phyloP scores from a whole-genome alignment of 2,888 invertebrate species.

The Dendrolimus pini region DNA sequence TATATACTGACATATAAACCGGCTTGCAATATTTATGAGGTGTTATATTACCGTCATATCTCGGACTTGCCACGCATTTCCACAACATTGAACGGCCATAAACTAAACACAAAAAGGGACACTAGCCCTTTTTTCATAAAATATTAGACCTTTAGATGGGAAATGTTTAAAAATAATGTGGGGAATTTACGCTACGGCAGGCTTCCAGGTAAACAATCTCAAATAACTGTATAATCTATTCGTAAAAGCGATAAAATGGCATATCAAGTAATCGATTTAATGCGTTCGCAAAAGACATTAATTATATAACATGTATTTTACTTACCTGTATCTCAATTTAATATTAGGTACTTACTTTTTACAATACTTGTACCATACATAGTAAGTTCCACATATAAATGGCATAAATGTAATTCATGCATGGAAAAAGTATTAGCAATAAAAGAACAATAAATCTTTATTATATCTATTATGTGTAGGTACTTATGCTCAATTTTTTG shows the following conservation, averaged over 20 bases:
- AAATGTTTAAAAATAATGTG: conserved; percentile 20
- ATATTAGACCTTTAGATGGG: conserved; percentile 11
- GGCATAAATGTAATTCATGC: too few species aligned
- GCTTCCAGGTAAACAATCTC: background rate
- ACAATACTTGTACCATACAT: too few species aligned
- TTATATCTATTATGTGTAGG: too few species aligned
- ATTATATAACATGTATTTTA: too few species aligned
- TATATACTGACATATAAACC: conserved; percentile 32
- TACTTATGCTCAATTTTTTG: too few species aligned
- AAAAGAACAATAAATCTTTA: too few species aligned
- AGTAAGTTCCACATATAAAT: too few species aligned
- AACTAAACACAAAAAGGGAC: conserved; percentile 50
- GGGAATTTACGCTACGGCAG: conserved; percentile 8
- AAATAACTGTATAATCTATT: background rate
- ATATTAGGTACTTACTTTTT: too few species aligned
- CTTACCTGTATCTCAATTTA: too few species aligned
- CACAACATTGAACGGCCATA: conserved; percentile 59
- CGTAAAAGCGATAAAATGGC: background rate
- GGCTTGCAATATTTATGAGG: conserved; percentile 54
- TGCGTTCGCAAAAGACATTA: too few species aligned
- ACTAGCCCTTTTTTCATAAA: conserved; percentile 30
- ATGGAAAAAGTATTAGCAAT: too few species aligned
- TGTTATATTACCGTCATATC: conserved; percentile 50
- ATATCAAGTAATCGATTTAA: background rate
- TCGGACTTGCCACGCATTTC: conserved; percentile 57